Percentiles rank a stretch among this genome's conserved stretches.
These are phyloP conservation scores for Achlya flavicornis DNA, from an alignment of 2,888 invertebrate genomes.

Conservation along the genomic window DNA sequence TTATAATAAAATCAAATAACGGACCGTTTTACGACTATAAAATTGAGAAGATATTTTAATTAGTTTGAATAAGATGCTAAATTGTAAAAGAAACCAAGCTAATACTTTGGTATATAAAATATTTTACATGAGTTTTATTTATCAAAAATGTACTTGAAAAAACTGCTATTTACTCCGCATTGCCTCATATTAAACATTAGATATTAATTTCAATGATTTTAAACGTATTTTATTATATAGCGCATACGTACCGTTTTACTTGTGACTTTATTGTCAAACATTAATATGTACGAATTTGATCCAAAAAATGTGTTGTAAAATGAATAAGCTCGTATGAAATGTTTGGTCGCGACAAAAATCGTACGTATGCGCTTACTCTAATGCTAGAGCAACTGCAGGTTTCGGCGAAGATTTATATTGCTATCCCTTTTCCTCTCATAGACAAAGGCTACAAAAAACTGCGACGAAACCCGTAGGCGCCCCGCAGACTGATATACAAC, in stretches of 20 bases:
- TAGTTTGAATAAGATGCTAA: slow-evolving; percentile 4
- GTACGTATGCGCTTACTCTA: background rate
- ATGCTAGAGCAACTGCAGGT: background rate
- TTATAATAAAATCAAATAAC: background rate
- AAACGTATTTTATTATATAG: background rate
- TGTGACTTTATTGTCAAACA: background rate
- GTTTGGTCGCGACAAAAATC: background rate
- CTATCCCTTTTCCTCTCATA: no score
- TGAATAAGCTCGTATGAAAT: background rate
- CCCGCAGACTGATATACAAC: background rate
- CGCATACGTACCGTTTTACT: background rate
- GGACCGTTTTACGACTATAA: background rate
- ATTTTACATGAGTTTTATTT: slow-evolving; percentile 29
- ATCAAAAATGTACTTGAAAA: slow-evolving; percentile 9
- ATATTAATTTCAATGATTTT: slow-evolving; percentile 10
- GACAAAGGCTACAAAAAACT: no score
- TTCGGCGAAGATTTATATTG: no score
- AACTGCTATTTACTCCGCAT: slow-evolving; percentile 6
- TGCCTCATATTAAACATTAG: background rate
- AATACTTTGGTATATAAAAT: slow-evolving; percentile 21
- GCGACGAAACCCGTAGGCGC: no score
- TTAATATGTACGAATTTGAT: background rate
- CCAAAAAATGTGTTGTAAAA: background rate
- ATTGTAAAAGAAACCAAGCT: slow-evolving; percentile 20
- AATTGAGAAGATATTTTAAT: background rate